Evolutionary conservation across 2,797 vertebrate genomes (phyloP).

Genomic region (Aphelocoma californica): DNA sequence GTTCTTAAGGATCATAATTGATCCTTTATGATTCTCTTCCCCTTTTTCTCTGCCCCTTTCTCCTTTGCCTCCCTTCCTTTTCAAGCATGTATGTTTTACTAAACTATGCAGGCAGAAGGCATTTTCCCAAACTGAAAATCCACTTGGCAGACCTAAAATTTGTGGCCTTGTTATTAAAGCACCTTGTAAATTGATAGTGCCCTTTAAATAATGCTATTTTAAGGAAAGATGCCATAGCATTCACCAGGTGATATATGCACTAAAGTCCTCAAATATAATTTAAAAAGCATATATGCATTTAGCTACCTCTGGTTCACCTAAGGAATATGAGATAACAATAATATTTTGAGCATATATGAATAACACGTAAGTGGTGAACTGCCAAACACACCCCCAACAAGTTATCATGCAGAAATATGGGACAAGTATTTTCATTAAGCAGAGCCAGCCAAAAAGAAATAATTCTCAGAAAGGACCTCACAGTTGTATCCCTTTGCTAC

Average conservation of each 20-base stretch:
- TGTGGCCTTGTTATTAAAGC: neutral
- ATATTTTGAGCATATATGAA: neutral
- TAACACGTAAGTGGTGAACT: neutral
- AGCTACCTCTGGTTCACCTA: neutral
- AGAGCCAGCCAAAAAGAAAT: neutral
- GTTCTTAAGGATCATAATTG: neutral
- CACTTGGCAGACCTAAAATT: neutral
- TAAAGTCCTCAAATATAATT: neutral
- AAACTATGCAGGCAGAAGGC: neutral
- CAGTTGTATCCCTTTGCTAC: constrained; percentile 33
- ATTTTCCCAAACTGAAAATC: neutral
- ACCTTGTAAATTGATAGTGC: neutral
- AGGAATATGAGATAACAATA: neutral
- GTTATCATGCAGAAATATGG: neutral
- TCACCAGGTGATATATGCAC: neutral
- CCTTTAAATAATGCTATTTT: neutral
- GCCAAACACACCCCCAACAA: neutral
- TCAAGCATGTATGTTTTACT: neutral
- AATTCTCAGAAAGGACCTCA: constrained; percentile 13
- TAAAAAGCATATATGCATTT: neutral
- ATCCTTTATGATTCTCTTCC: neutral
- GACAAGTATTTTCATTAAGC: constrained; percentile 15
- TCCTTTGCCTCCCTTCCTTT: neutral
- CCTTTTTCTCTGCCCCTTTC: neutral
- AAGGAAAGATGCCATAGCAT: neutral